Percentiles rank a stretch among this genome's conserved stretches.
phyloP scores from a whole-genome alignment of 2,113 vertebrate genomes.

The Neotragus pygmaeus region DNA sequence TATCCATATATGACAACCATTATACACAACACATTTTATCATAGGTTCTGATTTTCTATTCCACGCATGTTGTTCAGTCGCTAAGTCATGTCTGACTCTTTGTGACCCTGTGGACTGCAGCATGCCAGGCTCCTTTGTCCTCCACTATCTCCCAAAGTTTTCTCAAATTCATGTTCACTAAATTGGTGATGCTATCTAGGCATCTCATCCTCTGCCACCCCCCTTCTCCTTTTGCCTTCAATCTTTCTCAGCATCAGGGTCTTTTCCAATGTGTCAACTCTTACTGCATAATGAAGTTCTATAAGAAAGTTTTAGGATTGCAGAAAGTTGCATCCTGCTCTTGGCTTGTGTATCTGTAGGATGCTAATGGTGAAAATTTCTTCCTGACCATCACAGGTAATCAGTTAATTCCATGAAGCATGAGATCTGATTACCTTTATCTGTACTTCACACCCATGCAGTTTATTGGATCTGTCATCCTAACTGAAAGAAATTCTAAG shows the following conservation, averaged over 20 bases:
- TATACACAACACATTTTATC: neutral
- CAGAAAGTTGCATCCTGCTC: neutral
- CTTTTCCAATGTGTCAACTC: neutral
- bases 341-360: neutral
- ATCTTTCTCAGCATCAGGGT: neutral
- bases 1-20: neutral
- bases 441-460: conserved; percentile 34
- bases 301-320: neutral
- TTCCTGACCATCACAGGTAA: conserved; percentile 14
- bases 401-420: conserved; percentile 51
- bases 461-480: conserved; percentile 35
- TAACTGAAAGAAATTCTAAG: conserved; percentile 46
- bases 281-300: neutral
- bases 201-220: neutral
- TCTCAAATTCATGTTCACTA: neutral
- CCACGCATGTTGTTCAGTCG: neutral
- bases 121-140: neutral
- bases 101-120: neutral
- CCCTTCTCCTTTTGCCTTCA: neutral
- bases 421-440: conserved; percentile 66
- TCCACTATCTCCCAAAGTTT: neutral
- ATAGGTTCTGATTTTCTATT: neutral
- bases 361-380: conserved; percentile 31
- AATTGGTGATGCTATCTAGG: neutral
- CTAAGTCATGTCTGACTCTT: neutral